Conservation (phyloP, 2,888 invertebrate genomes). For the Volucella bombylans region DNA sequence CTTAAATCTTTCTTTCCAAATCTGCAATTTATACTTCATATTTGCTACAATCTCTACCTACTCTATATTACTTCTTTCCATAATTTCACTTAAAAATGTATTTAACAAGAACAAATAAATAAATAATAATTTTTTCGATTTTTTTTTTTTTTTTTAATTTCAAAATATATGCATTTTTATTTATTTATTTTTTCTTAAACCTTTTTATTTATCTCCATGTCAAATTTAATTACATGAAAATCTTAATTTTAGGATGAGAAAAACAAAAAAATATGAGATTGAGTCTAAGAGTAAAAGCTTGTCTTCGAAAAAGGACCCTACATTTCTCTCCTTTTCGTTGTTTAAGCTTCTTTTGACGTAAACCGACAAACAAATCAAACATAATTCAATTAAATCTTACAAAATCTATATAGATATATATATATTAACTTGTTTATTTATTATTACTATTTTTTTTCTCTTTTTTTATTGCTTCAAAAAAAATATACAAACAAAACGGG, state of each 20-base stretch:
- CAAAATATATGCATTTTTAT: not conserved
- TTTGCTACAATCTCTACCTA: conserved; percentile 68
- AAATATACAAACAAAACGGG: not conserved
- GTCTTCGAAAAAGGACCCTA: not conserved
- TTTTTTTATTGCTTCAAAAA: not conserved
- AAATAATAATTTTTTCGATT: not conserved
- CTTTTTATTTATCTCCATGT: conserved; percentile 14
- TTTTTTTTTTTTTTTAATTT: too few species aligned
- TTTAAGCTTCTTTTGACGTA: not conserved
- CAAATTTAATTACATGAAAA: not conserved
- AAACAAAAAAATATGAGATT: conserved; percentile 68
- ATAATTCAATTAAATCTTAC: not conserved
- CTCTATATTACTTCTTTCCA: conserved; percentile 51
- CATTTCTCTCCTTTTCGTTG: not conserved
- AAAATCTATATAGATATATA: conserved; percentile 4
- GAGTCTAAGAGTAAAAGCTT: conserved; percentile 58
- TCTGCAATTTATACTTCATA: conserved; percentile 55
- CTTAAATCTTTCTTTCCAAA: conserved; percentile 11
- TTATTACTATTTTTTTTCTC: conserved; percentile 2
- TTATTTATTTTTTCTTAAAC: conserved; percentile 21
- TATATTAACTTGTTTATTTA: too few species aligned
- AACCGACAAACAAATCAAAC: too few species aligned
- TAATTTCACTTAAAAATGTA: conserved; percentile 8
- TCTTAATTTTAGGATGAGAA: conserved; percentile 5
- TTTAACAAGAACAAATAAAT: conserved; percentile 3